A percentile compares a stretch with the other conserved stretches of the same genome.
Conservation (phyloP, 2,888 invertebrate species). For the Onchidella celtica region DNA sequence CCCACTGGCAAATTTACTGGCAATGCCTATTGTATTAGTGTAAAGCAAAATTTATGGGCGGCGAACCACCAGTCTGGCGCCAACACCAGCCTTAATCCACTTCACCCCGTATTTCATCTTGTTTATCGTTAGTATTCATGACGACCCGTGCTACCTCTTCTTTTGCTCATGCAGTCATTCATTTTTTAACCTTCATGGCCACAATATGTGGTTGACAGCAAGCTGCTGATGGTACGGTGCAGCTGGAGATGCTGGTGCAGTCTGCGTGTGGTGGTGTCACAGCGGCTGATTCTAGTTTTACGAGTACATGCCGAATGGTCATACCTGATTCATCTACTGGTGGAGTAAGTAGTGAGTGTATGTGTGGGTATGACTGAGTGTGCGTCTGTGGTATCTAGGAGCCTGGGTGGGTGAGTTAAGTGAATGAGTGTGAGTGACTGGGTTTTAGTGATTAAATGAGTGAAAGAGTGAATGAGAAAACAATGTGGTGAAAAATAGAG, state of each 20-base stretch:
- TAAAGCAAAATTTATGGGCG: no score
- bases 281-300: neutral
- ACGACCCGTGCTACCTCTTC: neutral
- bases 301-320: neutral
- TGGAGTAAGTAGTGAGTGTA: neutral
- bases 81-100: no score
- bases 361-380: neutral
- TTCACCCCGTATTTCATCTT: no score
- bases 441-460: slow-evolving; percentile 7
- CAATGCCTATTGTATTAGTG: no score
- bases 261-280: neutral
- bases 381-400: neutral
- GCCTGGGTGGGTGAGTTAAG: neutral
- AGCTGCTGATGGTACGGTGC: neutral
- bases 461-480: no score
- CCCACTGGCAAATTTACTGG: no score
- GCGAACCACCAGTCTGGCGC: no score
- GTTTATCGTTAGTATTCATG: no score
- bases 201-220: no score
- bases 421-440: slow-evolving; percentile 17
- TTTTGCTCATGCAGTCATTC: neutral
- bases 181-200: no score
- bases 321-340: neutral
- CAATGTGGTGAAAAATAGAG: no score
- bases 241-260: slow-evolving; percentile 14